These are phyloP conservation scores for Lonchura striata DNA, from an alignment of 2,113 vertebrate genomes.

Conservation along the genomic window DNA sequence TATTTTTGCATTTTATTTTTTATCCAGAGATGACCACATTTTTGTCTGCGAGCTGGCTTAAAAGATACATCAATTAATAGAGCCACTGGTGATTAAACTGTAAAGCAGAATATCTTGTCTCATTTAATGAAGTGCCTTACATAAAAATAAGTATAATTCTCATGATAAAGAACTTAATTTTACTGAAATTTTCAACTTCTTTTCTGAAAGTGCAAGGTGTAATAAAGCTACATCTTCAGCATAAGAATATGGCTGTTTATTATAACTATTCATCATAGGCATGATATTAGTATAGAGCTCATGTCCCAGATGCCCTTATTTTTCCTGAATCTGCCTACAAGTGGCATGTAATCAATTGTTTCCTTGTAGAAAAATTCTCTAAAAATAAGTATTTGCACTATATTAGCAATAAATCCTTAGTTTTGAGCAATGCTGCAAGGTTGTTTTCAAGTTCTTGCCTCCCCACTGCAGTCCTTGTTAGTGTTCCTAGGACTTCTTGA, in stretches of 20 bases:
- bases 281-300: neutral
- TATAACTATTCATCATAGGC: neutral
- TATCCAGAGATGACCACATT: conserved; percentile 19
- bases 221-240: neutral
- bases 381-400: neutral
- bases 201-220: neutral
- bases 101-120: neutral
- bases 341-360: neutral
- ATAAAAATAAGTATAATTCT: neutral
- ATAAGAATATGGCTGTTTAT: neutral
- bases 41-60: neutral
- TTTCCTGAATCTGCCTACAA: neutral
- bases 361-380: neutral
- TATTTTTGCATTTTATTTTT: conserved; percentile 21
- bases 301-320: neutral
- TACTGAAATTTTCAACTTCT: neutral
- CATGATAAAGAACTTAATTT: neutral
- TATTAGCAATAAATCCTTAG: neutral
- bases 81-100: neutral
- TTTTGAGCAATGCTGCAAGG: neutral
- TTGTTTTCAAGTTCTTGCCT: neutral
- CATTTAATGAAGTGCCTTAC: neutral
- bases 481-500: neutral
- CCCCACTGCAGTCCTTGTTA: neutral
- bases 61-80: conserved; percentile 13